Evolutionary conservation across 1,140 invertebrate genomes (phyloP).

Genomic region (Leptinotarsa lineolata): DNA sequence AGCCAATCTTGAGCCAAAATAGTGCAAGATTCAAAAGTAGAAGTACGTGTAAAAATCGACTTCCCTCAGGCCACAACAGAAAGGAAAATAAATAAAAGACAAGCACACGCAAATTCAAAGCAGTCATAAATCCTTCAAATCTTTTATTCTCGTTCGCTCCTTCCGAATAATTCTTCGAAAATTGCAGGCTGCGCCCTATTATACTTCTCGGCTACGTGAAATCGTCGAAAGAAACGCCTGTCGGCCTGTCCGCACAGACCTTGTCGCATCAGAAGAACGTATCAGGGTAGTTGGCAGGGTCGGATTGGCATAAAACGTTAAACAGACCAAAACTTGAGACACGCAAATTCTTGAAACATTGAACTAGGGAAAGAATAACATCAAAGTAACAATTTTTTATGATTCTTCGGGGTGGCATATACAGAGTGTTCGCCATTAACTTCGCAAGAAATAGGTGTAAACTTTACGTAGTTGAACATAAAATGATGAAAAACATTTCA

Average conservation of each 20-base stretch:
- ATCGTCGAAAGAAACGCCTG: conserved; percentile 1
- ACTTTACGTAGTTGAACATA: too few species aligned
- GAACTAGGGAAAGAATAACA: too few species aligned
- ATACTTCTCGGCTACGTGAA: not conserved
- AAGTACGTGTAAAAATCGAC: not conserved
- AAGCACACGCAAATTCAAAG: conserved; percentile 5
- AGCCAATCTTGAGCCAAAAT: too few species aligned
- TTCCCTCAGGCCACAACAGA: not conserved
- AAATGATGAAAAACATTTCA: too few species aligned
- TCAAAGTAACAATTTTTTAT: too few species aligned
- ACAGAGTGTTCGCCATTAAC: too few species aligned
- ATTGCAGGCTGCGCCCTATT: conserved; percentile 1
- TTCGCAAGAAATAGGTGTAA: too few species aligned
- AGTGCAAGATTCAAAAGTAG: not conserved
- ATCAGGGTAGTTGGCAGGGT: not conserved
- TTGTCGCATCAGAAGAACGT: not conserved
- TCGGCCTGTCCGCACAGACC: not conserved
- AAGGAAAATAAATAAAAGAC: conserved; percentile 4
- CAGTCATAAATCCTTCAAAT: conserved; percentile 8
- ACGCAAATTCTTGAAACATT: too few species aligned
- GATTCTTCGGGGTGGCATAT: too few species aligned
- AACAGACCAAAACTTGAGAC: too few species aligned
- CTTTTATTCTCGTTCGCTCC: not conserved
- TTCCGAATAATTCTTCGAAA: not conserved
- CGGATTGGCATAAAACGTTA: too few species aligned